These are phyloP conservation scores for Polylopha cassiicola DNA, from an alignment of 2,888 invertebrate species.

Conservation along the genomic window DNA sequence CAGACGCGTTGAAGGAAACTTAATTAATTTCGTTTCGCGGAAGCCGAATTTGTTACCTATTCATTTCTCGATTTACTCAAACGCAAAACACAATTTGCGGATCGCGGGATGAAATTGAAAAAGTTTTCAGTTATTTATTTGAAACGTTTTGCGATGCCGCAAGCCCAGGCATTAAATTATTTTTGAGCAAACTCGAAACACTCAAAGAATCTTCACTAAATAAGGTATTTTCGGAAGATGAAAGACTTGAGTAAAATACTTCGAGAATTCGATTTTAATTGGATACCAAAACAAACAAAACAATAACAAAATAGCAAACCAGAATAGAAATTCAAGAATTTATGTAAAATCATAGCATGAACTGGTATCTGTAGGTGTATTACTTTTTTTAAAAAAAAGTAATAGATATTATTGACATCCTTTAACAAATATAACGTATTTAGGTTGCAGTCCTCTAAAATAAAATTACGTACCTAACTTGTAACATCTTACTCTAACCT, in stretches of 20 bases:
- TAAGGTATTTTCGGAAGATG: constrained; percentile 24
- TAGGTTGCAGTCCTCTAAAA: too few species aligned
- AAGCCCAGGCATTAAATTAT: constrained; percentile 58
- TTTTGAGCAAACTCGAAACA: constrained; percentile 50
- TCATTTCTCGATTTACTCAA: constrained; percentile 69
- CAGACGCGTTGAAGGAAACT: constrained; percentile 35
- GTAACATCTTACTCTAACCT: too few species aligned
- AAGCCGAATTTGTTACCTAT: constrained; percentile 62
- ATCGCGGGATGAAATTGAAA: constrained; percentile 72
- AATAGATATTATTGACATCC: too few species aligned
- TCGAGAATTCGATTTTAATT: constrained; percentile 15
- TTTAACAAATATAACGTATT: too few species aligned
- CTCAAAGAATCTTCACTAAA: constrained; percentile 30
- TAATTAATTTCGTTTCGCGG: constrained; percentile 55
- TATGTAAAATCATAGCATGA: too few species aligned
- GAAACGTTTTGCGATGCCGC: constrained; percentile 53
- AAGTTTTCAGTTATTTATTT: constrained; percentile 74
- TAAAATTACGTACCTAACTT: too few species aligned
- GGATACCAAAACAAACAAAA: constrained; percentile 9
- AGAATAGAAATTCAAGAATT: too few species aligned
- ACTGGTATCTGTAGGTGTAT: too few species aligned
- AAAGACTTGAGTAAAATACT: constrained; percentile 15
- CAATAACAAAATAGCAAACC: too few species aligned
- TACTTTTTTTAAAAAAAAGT: too few species aligned
- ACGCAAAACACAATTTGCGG: constrained; percentile 73